Conservation (phyloP, 2,797 vertebrate species). For the Synanceia verrucosa region DNA sequence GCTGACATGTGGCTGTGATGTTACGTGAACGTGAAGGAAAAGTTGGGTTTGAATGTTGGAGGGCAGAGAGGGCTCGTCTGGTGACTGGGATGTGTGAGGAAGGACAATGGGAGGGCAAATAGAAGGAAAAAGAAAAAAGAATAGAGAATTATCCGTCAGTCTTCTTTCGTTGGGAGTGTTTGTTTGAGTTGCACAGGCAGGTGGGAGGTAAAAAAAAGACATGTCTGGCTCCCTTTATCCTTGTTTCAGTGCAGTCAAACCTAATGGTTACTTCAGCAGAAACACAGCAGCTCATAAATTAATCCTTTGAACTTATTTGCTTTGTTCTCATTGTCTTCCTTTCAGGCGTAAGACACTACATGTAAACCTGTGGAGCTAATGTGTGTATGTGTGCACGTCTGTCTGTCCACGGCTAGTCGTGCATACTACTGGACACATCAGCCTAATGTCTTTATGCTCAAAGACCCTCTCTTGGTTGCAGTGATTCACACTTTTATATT, state of each 20-base stretch:
- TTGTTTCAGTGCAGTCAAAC: not conserved
- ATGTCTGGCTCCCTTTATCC: not conserved
- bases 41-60: not conserved
- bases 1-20: slow-evolving; percentile 10
- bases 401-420: not conserved
- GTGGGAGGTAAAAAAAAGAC: not conserved
- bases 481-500: not conserved
- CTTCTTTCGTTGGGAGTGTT: not conserved
- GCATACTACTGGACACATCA: not conserved
- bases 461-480: not conserved
- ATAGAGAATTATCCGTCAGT: not conserved
- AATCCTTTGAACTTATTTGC: not conserved
- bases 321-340: not conserved
- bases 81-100: not conserved
- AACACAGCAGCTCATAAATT: not conserved
- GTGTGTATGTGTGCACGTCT: not conserved
- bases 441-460: not conserved
- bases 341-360: not conserved
- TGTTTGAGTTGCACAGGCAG: not conserved
- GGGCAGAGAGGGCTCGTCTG: not conserved
- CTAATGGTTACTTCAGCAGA: not conserved
- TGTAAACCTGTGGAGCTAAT: not conserved
- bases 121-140: not conserved
- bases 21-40: not conserved
- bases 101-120: not conserved